Percentiles rank a stretch among this genome's conserved stretches.
phyloP scores from a whole-genome alignment of 30 jellyfish, hydroid and myxozoan species.

The Cassiopea xamachana region DNA sequence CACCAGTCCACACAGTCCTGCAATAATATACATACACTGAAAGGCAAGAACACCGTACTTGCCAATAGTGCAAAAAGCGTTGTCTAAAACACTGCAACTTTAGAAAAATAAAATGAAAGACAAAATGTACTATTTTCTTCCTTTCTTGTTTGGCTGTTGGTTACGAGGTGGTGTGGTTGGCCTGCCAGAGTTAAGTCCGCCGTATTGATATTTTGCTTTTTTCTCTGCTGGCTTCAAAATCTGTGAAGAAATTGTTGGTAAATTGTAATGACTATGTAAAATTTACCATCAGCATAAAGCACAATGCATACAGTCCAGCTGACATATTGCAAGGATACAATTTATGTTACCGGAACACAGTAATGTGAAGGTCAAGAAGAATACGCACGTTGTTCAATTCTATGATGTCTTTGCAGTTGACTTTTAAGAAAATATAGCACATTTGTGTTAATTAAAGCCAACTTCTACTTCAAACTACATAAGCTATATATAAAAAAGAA shows the following conservation, averaged over 20 bases:
- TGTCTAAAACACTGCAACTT: slow-evolving; percentile 24
- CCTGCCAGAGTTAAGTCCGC: slow-evolving; percentile 97
- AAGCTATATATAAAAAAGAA: too few species aligned
- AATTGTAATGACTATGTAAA: too few species aligned
- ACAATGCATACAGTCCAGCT: too few species aligned
- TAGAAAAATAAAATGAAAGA: neutral
- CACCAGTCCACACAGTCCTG: slow-evolving; percentile 11
- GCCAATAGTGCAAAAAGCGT: slow-evolving; percentile 21
- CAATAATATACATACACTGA: neutral
- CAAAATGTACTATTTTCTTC: slow-evolving; percentile 58
- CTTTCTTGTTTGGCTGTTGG: slow-evolving; percentile 86
- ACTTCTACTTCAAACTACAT: too few species aligned
- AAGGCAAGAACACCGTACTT: neutral
- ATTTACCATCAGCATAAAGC: too few species aligned
- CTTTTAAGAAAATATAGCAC: too few species aligned
- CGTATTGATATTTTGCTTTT: slow-evolving; percentile 98
- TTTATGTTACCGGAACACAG: too few species aligned
- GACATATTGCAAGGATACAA: too few species aligned
- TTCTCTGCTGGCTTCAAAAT: slow-evolving; percentile 99
- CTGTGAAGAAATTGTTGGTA: slow-evolving; percentile 35
- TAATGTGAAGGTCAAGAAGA: too few species aligned
- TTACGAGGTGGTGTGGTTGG: slow-evolving; percentile 99
- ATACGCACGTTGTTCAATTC: too few species aligned
- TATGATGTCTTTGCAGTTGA: too few species aligned
- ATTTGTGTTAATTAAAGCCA: too few species aligned